phyloP scores from a whole-genome alignment of 2,888 invertebrate species.

The Megalurothrips usitatus region DNA sequence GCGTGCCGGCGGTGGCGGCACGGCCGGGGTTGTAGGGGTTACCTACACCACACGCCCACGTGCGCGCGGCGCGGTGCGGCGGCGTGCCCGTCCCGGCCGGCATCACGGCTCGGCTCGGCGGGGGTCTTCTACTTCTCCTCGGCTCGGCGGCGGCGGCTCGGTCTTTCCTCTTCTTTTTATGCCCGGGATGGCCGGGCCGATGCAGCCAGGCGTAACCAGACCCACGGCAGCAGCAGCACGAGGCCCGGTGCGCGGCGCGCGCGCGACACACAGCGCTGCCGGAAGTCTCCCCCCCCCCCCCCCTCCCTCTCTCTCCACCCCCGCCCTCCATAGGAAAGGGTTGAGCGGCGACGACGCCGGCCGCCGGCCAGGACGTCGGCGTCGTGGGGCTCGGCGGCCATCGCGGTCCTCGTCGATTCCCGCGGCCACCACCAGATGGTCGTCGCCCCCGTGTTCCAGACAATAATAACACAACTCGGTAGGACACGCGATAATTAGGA shows the following conservation, averaged over 20 bases:
- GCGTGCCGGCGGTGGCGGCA: too few species aligned
- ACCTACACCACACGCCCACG: not conserved
- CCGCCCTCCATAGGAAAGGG: not conserved
- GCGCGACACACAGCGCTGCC: not conserved
- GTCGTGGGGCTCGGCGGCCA: not conserved
- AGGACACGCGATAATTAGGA: too few species aligned
- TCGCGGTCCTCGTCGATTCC: not conserved
- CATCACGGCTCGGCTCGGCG: not conserved
- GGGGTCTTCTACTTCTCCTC: too few species aligned
- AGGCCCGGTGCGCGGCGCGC: not conserved
- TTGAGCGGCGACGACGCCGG: not conserved
- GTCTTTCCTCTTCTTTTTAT: not conserved
- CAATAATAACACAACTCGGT: too few species aligned
- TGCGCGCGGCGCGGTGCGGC: not conserved
- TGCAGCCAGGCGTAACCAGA: not conserved
- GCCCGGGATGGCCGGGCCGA: not conserved
- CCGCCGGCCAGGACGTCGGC: not conserved
- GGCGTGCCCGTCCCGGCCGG: not conserved
- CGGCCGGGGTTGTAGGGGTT: too few species aligned
- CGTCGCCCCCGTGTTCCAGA: too few species aligned
- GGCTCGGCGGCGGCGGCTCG: too few species aligned
- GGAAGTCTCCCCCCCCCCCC: not conserved
- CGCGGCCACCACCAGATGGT: too few species aligned
- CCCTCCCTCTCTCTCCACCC: not conserved
- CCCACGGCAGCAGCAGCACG: not conserved